Evolutionary conservation across 2,888 invertebrate species (phyloP).

Genomic region (Ditula angustiorana): DNA sequence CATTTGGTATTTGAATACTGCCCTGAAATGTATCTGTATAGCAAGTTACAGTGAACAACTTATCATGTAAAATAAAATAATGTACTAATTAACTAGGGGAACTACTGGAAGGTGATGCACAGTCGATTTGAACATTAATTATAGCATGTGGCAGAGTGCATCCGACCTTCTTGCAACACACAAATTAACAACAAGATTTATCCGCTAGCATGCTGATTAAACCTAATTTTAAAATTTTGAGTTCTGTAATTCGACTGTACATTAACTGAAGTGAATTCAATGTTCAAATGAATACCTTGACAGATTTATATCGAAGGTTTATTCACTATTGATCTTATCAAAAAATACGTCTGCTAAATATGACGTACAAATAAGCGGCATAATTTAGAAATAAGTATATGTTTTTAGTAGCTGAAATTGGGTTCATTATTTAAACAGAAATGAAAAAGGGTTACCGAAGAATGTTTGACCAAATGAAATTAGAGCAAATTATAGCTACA

Average conservation of each 20-base stretch:
- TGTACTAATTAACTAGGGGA: slow-evolving; percentile 25
- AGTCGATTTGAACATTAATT: too few species aligned
- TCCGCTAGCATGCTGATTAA: neutral
- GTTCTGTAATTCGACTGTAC: neutral
- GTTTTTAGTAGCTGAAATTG: slow-evolving; percentile 21
- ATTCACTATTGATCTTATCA: slow-evolving; percentile 24
- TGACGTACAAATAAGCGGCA: slow-evolving; percentile 21
- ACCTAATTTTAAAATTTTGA: neutral
- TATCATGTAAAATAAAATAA: slow-evolving; percentile 28
- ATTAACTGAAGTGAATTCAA: neutral
- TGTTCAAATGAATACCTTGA: slow-evolving; percentile 5
- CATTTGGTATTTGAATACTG: slow-evolving; percentile 82
- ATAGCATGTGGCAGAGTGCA: neutral
- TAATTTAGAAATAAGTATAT: slow-evolving; percentile 36
- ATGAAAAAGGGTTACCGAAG: neutral
- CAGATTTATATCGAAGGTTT: slow-evolving; percentile 12
- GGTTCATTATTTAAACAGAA: slow-evolving; percentile 4
- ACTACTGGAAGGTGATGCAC: neutral
- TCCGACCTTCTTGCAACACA: neutral
- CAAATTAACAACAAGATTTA: neutral
- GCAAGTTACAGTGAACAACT: slow-evolving; percentile 39
- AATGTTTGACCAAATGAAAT: neutral
- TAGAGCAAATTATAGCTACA: neutral
- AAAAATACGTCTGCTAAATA: slow-evolving; percentile 12
- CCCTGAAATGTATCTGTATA: slow-evolving; percentile 63